These are phyloP conservation scores for Pao palembangensis DNA, from an alignment of 2,113 vertebrate species.

Conservation along the genomic window DNA sequence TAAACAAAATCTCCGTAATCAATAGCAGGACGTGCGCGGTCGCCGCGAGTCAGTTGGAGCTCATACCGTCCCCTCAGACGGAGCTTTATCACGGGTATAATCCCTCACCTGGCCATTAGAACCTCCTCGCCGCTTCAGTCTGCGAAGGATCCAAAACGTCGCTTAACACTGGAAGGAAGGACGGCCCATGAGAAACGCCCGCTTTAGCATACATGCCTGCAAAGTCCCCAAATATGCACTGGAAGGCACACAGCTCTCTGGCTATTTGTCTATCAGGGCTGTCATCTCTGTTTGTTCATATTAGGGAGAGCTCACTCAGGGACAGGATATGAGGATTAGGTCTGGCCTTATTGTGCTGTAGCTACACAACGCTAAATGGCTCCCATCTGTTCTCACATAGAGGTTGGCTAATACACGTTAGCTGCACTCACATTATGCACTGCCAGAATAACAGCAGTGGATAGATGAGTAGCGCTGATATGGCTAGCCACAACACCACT, in stretches of 20 bases:
- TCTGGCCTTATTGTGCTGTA: conserved; percentile 68
- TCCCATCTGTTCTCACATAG: conserved; percentile 73
- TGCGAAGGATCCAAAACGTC: conserved; percentile 41
- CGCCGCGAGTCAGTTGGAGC: conserved; percentile 52
- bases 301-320: conserved; percentile 72
- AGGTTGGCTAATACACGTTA: conserved; percentile 69
- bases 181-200: conserved; percentile 35
- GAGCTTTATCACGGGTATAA: conserved; percentile 46
- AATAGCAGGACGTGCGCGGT: conserved; percentile 59
- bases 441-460: conserved; percentile 71
- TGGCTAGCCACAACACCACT: conserved; percentile 58
- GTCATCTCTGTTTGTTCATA: conserved; percentile 76
- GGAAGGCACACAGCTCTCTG: conserved; percentile 24
- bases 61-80: conserved; percentile 31
- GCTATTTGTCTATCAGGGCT: conserved; percentile 69
- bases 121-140: conserved; percentile 48
- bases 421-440: conserved; percentile 48
- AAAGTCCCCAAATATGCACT: conserved; percentile 19
- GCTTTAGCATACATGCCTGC: conserved; percentile 24
- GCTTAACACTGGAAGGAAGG: conserved; percentile 32
- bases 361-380: conserved; percentile 73
- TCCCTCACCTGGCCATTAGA: conserved; percentile 55
- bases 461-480: conserved; percentile 76
- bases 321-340: conserved; percentile 75
- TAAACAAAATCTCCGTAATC: conserved; percentile 70